Conservation (phyloP, 1,140 invertebrate species). For the Diorhabda elongata region DNA sequence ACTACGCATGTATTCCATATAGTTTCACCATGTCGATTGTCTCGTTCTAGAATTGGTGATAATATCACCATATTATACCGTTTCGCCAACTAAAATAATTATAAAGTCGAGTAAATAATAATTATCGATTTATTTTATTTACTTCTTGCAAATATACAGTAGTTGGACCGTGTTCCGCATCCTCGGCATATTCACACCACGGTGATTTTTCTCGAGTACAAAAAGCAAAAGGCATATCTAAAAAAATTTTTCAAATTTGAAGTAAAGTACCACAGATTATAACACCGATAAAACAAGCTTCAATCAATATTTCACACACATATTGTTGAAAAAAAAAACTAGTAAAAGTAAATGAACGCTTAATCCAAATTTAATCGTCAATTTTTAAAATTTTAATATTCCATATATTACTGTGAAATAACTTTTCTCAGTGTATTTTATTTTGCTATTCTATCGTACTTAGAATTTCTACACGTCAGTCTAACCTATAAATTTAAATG, state of each 20-base stretch:
- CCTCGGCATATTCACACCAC: constrained; percentile 97
- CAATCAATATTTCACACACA: too few species aligned
- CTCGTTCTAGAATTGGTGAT: constrained; percentile 92
- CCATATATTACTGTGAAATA: too few species aligned
- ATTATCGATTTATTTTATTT: constrained; percentile 8
- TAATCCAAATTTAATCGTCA: too few species aligned
- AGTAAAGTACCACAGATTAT: too few species aligned
- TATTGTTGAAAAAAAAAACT: too few species aligned
- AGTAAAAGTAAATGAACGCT: neutral
- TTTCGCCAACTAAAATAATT: constrained; percentile 62
- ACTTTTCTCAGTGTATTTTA: too few species aligned
- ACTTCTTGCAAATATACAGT: constrained; percentile 76
- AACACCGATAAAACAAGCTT: too few species aligned
- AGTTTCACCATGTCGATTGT: constrained; percentile 77
- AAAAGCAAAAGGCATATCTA: constrained; percentile 98
- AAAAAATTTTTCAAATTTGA: constrained; percentile 25
- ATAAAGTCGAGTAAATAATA: neutral
- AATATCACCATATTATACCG: constrained; percentile 93
- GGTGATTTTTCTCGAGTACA: constrained; percentile 95
- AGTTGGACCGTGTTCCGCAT: constrained; percentile 79
- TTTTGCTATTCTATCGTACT: too few species aligned
- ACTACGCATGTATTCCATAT: constrained; percentile 97
- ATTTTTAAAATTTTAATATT: too few species aligned
- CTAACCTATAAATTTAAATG: too few species aligned
- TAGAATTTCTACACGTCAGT: too few species aligned